Evolutionary conservation across 2,113 vertebrate species (phyloP), one percentile per base, ranked within the genome.

Genomic region (Danionella cerebrum): DNA sequence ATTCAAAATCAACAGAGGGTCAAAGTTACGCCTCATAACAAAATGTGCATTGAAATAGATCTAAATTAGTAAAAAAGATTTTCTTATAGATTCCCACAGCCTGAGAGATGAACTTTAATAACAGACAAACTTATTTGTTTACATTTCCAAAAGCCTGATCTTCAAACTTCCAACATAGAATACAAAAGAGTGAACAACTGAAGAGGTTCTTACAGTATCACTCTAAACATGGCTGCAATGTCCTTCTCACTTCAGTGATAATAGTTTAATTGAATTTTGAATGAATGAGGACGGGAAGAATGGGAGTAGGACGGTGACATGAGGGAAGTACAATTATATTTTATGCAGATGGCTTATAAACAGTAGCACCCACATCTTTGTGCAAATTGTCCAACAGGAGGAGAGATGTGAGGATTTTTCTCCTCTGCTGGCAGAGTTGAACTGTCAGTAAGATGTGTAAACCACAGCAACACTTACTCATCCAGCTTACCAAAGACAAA

Each of bases 291-390:
- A 45, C 22, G 31, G 18, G 38, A 47, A 36, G 19, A 35, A 52
- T 35, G 51, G 36, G 29, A 59, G 19, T 58, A 52, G 39, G 8
- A 54, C 19, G 21, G 50, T 14, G 45, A 53, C 55, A 47, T 42
- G 4, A 29, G 67, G 25, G 25, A 57, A 39, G 57, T 71, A 67
- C 64, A 71, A 41, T 69, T 55, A 69, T 67, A 71, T 62, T 63
- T 63, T 76, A 65, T 76, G 70, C 66, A 76, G 54, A 72, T 76
- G 66, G 73, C 73, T 75, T 75, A 75, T 75, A 71, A 75, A 71
- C 65, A 71, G 48, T 71, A 75, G 73, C 73, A 75, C 73, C 73
- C 73, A 67, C 73, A 59, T 67, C 73, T 71, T 75, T 75, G 73
- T 75, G 73, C 73, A 75, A 71, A 71, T 71, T 60, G 54, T 64